A percentile compares a stretch with the other conserved stretches of the same genome.
These are phyloP conservation scores for Turritopsis rubra DNA, from an alignment of 30 jellyfish, hydroid and myxozoan genomes.

Conservation along the genomic window DNA sequence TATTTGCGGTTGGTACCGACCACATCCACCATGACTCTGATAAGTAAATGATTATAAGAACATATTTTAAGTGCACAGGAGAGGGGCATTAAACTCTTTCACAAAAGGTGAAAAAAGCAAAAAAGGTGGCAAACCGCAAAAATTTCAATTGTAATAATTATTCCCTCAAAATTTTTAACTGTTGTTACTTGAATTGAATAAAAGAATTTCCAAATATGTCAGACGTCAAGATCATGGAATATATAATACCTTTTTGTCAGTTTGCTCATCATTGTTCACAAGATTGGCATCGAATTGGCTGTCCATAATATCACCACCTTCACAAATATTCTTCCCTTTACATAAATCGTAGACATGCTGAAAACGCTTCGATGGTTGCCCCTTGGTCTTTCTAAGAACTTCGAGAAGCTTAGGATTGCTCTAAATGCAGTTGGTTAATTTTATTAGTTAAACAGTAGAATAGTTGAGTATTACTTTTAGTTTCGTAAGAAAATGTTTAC, in stretches of 20 bases:
- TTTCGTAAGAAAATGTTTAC: no score
- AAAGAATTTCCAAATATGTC: no score
- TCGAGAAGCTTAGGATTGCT: constrained; percentile 73
- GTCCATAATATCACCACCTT: constrained; percentile 96
- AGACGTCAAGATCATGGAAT: background rate
- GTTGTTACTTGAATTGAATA: no score
- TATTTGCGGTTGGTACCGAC: constrained; percentile 90
- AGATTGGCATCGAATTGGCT: constrained; percentile 86
- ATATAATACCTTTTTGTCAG: constrained; percentile 43
- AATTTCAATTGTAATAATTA: no score
- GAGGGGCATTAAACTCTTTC: background rate
- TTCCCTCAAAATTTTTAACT: no score
- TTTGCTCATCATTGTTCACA: constrained; percentile 63
- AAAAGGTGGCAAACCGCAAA: no score
- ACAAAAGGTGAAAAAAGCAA: no score
- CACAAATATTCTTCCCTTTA: constrained; percentile 75
- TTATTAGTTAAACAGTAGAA: background rate
- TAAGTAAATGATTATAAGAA: background rate
- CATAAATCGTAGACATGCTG: constrained; percentile 92
- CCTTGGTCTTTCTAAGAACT: constrained; percentile 67
- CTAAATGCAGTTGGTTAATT: constrained; percentile 13
- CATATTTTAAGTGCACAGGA: no score
- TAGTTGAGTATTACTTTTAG: no score
- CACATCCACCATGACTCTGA: constrained; percentile 99
- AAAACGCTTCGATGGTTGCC: constrained; percentile 82